phyloP scores from a whole-genome alignment of 2,888 invertebrate genomes.

The Spodoptera exigua region DNA sequence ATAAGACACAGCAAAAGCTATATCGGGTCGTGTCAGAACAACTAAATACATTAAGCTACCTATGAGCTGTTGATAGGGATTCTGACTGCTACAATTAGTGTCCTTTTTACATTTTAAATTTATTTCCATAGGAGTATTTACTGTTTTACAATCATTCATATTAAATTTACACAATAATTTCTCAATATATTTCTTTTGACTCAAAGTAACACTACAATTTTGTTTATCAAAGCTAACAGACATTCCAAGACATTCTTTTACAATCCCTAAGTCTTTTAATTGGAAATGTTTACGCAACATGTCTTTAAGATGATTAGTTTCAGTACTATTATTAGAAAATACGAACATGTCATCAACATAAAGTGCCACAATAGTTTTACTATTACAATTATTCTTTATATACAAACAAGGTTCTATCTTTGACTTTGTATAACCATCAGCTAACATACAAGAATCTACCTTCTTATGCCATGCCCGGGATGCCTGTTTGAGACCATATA shows the following conservation, averaged over 20 bases:
- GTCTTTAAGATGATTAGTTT: no score
- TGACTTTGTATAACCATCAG: no score
- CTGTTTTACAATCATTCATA: conserved; percentile 44
- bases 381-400: no score
- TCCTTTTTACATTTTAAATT: conserved; percentile 40
- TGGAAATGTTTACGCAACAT: no score
- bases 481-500: conserved; percentile 33
- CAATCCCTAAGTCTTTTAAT: no score
- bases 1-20: conserved; percentile 39
- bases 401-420: no score
- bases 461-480: conserved; percentile 30
- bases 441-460: rapidly evolving
- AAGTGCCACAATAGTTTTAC: no score
- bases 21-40: conserved; percentile 46
- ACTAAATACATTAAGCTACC: conserved; percentile 42
- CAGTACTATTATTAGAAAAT: no score
- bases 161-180: conserved; percentile 25
- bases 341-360: no score
- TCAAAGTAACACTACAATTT: conserved; percentile 2
- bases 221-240: conserved; percentile 9
- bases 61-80: conserved; percentile 48
- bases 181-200: conserved; percentile 14
- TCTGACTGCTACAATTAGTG: conserved; percentile 16
- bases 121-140: conserved; percentile 52
- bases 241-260: conserved; percentile 1